Conservation (phyloP, 1,140 invertebrate species). For the Phortica variegata region DNA sequence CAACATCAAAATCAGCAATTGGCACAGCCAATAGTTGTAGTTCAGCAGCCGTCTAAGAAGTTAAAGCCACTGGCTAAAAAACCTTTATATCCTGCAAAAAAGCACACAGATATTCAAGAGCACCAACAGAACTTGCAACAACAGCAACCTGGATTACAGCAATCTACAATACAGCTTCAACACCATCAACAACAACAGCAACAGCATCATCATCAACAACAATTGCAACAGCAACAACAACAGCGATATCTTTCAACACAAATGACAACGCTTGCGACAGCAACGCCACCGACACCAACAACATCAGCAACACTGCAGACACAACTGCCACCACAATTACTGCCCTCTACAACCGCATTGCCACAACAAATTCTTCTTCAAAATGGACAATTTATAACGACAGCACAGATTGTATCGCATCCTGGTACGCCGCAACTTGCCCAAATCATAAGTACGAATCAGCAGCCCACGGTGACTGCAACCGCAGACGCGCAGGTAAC, state of each 20-base stretch:
- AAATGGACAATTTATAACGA: slow-evolving; percentile 55
- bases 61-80: neutral
- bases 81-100: too few species aligned
- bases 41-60: neutral
- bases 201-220: slow-evolving; percentile 25
- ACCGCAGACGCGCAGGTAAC: slow-evolving; percentile 1
- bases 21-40: too few species aligned
- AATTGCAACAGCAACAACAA: slow-evolving; percentile 19
- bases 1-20: slow-evolving; percentile 9
- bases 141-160: slow-evolving; percentile 11
- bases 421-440: slow-evolving; percentile 37
- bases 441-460: slow-evolving; percentile 35
- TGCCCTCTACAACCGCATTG: slow-evolving; percentile 30
- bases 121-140: slow-evolving; percentile 24
- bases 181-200: slow-evolving; percentile 25
- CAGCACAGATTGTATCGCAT: slow-evolving; percentile 47
- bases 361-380: slow-evolving; percentile 50
- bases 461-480: slow-evolving; percentile 19
- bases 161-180: slow-evolving; percentile 5
- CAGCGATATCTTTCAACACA: slow-evolving; percentile 31
- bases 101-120: too few species aligned
- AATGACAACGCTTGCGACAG: slow-evolving; percentile 31
- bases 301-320: slow-evolving; percentile 1
- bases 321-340: slow-evolving; percentile 23
- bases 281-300: slow-evolving; percentile 8